Conservation (phyloP, 1,140 invertebrate genomes). For the Armadillidium nasatum region DNA sequence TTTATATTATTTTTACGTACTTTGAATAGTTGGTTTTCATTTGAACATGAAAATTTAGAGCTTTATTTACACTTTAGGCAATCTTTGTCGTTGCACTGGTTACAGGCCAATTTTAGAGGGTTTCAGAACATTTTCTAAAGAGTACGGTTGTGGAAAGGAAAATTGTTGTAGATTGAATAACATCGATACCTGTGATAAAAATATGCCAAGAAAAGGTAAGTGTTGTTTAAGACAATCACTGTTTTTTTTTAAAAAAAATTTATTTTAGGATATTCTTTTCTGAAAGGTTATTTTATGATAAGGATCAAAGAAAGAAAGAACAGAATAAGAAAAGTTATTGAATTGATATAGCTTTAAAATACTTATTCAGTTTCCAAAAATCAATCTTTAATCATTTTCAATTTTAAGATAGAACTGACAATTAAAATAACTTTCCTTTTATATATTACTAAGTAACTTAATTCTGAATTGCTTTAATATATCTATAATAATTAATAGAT, state of each 20-base stretch:
- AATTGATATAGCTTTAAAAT: too few relatives aligned
- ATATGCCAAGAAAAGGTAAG: neutral
- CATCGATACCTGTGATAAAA: neutral
- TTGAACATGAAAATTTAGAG: too few relatives aligned
- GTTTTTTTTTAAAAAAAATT: neutral
- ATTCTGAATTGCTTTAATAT: too few relatives aligned
- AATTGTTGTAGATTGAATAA: conserved; percentile 20
- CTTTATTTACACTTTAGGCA: conserved; percentile 52
- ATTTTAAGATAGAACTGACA: too few relatives aligned
- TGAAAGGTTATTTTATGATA: neutral
- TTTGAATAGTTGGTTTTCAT: too few relatives aligned
- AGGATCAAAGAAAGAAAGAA: neutral
- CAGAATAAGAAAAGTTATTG: too few relatives aligned
- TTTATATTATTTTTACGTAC: too few relatives aligned
- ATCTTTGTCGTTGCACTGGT: conserved; percentile 81
- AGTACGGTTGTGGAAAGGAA: conserved; percentile 48
- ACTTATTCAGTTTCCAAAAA: too few relatives aligned
- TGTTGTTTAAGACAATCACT: neutral
- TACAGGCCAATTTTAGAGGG: conserved; percentile 77
- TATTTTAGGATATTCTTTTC: neutral
- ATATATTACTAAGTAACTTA: too few relatives aligned
- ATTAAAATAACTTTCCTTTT: too few relatives aligned
- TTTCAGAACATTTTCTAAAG: conserved; percentile 67
- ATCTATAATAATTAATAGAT: too few relatives aligned
- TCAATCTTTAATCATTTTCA: too few relatives aligned